Conservation (phyloP, 2,797 vertebrate species). For the Fistularia commersonii region DNA sequence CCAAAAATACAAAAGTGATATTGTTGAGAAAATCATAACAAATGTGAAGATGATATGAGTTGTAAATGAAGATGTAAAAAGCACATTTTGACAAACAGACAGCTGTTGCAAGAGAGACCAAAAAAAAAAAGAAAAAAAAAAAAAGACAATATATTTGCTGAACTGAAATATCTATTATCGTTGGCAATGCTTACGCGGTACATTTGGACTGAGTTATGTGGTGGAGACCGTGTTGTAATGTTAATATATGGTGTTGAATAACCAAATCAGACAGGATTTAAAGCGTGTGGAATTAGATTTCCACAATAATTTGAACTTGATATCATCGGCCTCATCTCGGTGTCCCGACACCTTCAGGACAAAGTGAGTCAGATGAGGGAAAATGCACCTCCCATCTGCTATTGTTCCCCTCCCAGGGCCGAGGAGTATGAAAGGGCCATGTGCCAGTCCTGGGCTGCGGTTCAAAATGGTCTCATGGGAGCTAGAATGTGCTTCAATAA, state of each 20-base stretch:
- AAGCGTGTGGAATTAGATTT: constrained; percentile 70
- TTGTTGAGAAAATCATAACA: too few relatives aligned
- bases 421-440: constrained; percentile 48
- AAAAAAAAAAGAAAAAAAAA: too few relatives aligned
- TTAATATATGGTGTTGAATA: constrained; percentile 57
- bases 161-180: too few relatives aligned
- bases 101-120: too few relatives aligned
- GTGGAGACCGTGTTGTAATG: neutral
- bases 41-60: too few relatives aligned
- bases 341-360: constrained; percentile 51
- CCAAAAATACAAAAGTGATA: too few relatives aligned
- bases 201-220: too few relatives aligned
- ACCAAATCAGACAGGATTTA: constrained; percentile 53
- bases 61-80: too few relatives aligned
- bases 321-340: constrained; percentile 59
- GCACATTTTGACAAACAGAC: too few relatives aligned
- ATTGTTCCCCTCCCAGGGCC: constrained; percentile 48
- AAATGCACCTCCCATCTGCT: constrained; percentile 61
- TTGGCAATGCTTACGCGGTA: too few relatives aligned
- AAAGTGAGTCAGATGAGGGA: constrained; percentile 60
- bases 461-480: constrained; percentile 34
- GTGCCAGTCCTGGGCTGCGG: constrained; percentile 10
- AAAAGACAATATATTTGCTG: too few relatives aligned
- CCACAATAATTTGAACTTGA: constrained; percentile 72
- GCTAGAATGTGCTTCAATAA: constrained; percentile 19